Conservation (phyloP, 2,888 invertebrate genomes). For the Crossocerus cetratus region DNA sequence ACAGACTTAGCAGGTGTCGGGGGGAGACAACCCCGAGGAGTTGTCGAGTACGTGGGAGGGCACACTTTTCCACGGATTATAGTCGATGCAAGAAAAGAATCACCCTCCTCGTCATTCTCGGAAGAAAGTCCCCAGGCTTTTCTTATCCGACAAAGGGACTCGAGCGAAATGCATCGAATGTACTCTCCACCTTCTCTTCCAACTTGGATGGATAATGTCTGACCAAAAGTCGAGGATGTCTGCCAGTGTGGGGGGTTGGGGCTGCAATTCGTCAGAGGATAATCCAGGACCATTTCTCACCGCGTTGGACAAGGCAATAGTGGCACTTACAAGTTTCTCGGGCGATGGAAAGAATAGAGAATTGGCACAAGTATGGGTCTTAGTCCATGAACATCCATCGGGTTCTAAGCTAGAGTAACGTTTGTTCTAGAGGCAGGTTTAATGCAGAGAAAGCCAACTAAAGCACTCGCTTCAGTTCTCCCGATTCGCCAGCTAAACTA, state of each 20-base stretch:
- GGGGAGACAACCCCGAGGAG: too few relatives aligned
- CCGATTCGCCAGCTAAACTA: background rate
- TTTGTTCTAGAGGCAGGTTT: background rate
- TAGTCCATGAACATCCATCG: constrained; percentile 30
- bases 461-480: background rate
- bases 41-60: too few relatives aligned
- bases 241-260: background rate
- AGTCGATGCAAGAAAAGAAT: too few relatives aligned
- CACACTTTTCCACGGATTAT: too few relatives aligned
- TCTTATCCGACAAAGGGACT: too few relatives aligned
- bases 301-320: constrained; percentile 4
- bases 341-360: constrained; percentile 7
- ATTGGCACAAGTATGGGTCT: constrained; percentile 6
- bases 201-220: constrained; percentile 28
- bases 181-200: background rate
- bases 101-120: too few relatives aligned
- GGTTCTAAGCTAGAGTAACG: constrained; percentile 19
- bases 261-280: constrained; percentile 60
- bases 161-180: too few relatives aligned
- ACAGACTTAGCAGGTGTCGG: too few relatives aligned
- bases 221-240: constrained; percentile 22
- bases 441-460: background rate
- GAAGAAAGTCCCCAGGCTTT: too few relatives aligned
- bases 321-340: constrained; percentile 15
- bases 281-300: constrained; percentile 50